A percentile compares a stretch with the other conserved stretches of the same genome.
phyloP scores from a whole-genome alignment of 2,113 vertebrate species.

The Chionis minor region DNA sequence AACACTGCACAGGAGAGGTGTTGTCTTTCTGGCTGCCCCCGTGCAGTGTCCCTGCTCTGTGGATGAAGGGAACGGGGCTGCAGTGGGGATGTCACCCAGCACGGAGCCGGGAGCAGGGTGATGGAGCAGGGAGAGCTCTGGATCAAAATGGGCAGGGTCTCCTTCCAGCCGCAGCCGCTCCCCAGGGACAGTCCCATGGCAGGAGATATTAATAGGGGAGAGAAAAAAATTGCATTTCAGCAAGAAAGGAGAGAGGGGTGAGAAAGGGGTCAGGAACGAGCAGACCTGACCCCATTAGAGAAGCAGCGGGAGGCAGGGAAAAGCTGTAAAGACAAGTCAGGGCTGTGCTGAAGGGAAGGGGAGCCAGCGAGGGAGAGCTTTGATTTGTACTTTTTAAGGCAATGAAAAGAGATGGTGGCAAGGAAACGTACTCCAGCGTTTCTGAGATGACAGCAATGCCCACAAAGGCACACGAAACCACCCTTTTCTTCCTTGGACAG shows the following conservation, averaged over 20 bases:
- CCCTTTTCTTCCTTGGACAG: neutral
- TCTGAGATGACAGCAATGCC: neutral
- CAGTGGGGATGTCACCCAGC: neutral
- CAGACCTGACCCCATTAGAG: conserved; percentile 45
- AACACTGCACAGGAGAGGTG: neutral
- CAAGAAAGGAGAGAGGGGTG: neutral
- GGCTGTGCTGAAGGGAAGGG: neutral
- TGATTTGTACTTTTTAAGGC: conserved; percentile 1
- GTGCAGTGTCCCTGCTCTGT: neutral
- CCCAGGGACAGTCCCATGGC: neutral
- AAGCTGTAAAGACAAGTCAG: neutral
- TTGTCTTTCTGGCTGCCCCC: neutral
- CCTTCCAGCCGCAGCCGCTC: neutral
- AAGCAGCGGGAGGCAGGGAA: neutral
- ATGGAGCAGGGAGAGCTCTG: neutral
- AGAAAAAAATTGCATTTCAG: neutral
- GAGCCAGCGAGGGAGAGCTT: neutral
- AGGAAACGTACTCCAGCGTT: neutral
- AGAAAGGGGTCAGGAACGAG: conserved; percentile 3
- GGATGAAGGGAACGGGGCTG: neutral
- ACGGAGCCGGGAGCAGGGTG: neutral
- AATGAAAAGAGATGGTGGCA: neutral
- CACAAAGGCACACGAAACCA: neutral
- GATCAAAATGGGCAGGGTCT: neutral
- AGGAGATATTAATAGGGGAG: conserved; percentile 25